Conservation (phyloP, 2,797 vertebrate species). For the Sphaeramia orbicularis region DNA sequence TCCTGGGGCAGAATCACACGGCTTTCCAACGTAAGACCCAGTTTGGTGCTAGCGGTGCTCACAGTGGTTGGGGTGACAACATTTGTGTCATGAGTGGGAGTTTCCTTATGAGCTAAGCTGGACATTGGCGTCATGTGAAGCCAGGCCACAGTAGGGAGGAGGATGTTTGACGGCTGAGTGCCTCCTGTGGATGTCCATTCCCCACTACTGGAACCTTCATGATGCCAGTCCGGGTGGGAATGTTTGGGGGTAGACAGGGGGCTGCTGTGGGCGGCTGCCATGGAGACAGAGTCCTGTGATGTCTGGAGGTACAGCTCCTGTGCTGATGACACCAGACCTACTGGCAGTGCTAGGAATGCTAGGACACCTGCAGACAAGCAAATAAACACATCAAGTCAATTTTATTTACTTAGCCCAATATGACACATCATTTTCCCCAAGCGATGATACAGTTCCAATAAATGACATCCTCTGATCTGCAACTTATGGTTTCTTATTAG, state of each 20-base stretch:
- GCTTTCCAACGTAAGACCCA: constrained; percentile 26
- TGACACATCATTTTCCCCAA: too few relatives aligned
- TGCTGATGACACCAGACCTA: constrained; percentile 90
- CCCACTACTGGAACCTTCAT: constrained; percentile 81
- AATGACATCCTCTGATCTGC: too few relatives aligned
- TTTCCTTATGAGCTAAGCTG: constrained; percentile 10
- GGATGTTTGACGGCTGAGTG: constrained; percentile 31
- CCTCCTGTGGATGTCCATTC: constrained; percentile 63
- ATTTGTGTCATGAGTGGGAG: constrained; percentile 14
- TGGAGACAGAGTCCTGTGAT: constrained; percentile 84
- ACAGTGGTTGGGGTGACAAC: constrained; percentile 64
- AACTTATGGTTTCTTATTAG: too few relatives aligned
- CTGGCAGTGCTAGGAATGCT: constrained; percentile 92
- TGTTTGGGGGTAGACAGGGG: constrained; percentile 51
- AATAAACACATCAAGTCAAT: background rate
- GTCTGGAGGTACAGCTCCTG: constrained; percentile 87
- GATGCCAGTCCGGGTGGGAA: constrained; percentile 59
- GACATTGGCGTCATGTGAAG: constrained; percentile 35
- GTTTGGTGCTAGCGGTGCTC: constrained; percentile 33
- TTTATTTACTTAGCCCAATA: too few relatives aligned
- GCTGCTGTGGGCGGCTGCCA: constrained; percentile 76
- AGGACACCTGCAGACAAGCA: constrained; percentile 88
- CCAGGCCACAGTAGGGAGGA: constrained; percentile 46
- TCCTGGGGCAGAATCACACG: constrained; percentile 34
- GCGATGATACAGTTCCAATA: too few relatives aligned